Conservation (phyloP, 2,888 invertebrate species). For the Allophyes oxyacanthae region DNA sequence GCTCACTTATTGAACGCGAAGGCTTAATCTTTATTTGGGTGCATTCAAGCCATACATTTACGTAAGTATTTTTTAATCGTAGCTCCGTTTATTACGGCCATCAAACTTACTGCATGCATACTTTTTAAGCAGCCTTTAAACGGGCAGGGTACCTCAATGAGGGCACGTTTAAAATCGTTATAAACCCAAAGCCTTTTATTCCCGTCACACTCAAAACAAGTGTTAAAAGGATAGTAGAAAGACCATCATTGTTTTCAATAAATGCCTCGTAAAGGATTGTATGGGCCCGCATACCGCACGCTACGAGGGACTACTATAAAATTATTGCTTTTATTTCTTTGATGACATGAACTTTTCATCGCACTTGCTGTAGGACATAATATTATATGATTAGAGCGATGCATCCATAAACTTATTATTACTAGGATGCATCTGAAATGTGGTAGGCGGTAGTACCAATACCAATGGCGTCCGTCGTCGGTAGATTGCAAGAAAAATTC, state of each 20-base stretch:
- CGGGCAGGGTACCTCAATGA: constrained; percentile 19
- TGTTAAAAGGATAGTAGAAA: constrained; percentile 47
- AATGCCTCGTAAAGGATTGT: constrained; percentile 62
- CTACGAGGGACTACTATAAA: constrained; percentile 59
- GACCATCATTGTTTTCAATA: constrained; percentile 58
- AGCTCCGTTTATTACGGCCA: constrained; percentile 41
- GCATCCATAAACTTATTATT: too few species aligned
- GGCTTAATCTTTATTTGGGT: constrained; percentile 34
- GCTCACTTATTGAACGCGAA: constrained; percentile 22
- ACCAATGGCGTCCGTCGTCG: too few species aligned
- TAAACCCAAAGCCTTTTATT: constrained; percentile 49
- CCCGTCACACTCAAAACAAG: constrained; percentile 31
- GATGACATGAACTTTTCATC: constrained; percentile 37
- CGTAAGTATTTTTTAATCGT: constrained; percentile 49
- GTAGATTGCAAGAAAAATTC: too few species aligned
- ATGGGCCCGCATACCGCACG: constrained; percentile 67
- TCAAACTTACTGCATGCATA: constrained; percentile 44
- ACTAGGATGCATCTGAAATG: too few species aligned
- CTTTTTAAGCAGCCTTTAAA: constrained; percentile 26
- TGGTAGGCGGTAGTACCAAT: too few species aligned
- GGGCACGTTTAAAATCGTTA: constrained; percentile 45
- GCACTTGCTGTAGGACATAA: constrained; percentile 5
- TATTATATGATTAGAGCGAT: constrained; percentile 6
- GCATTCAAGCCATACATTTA: constrained; percentile 27
- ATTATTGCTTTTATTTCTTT: constrained; percentile 58